phyloP scores from a whole-genome alignment of 2,797 vertebrate genomes.

The Alosa sapidissima region DNA sequence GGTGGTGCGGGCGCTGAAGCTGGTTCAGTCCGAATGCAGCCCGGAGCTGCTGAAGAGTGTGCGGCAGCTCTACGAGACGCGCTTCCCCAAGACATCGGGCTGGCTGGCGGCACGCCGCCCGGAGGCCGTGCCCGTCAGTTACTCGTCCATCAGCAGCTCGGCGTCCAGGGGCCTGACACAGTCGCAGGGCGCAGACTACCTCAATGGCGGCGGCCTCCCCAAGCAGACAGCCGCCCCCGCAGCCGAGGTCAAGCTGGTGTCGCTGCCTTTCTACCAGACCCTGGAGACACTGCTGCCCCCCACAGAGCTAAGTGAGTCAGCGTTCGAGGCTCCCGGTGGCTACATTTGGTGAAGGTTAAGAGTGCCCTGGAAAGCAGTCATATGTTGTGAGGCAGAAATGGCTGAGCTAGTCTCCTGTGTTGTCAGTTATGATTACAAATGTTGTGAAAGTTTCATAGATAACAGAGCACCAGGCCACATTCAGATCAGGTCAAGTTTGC shows the following conservation, averaged over 20 bases:
- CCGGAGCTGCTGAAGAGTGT: conserved; percentile 97
- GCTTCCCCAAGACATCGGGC: conserved; percentile 87
- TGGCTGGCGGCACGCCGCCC: conserved; percentile 79
- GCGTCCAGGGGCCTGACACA: conserved; percentile 60
- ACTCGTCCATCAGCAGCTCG: conserved; percentile 74
- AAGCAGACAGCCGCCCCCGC: conserved; percentile 77
- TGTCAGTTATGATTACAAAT: not conserved
- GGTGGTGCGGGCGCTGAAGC: conserved; percentile 90
- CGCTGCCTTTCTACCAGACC: conserved; percentile 94
- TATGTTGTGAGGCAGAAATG: not conserved
- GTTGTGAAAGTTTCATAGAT: not conserved
- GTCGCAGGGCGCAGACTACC: conserved; percentile 87
- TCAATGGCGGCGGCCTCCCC: conserved; percentile 79
- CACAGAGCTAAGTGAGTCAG: conserved; percentile 88
- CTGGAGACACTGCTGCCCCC: conserved; percentile 92
- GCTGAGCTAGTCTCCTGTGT: not conserved
- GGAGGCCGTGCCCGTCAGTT: conserved; percentile 70
- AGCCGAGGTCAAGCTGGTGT: conserved; percentile 89
- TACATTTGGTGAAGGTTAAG: not conserved
- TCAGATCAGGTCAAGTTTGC: not conserved
- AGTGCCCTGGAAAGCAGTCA: not conserved
- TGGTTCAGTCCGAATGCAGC: conserved; percentile 97
- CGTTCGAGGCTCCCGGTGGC: not conserved
- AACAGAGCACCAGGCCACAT: not conserved
- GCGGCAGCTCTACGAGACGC: conserved; percentile 94